A percentile compares a stretch with the other conserved stretches of the same genome.
phyloP scores from a whole-genome alignment of 2,113 vertebrate genomes.

The Amia ocellicauda region DNA sequence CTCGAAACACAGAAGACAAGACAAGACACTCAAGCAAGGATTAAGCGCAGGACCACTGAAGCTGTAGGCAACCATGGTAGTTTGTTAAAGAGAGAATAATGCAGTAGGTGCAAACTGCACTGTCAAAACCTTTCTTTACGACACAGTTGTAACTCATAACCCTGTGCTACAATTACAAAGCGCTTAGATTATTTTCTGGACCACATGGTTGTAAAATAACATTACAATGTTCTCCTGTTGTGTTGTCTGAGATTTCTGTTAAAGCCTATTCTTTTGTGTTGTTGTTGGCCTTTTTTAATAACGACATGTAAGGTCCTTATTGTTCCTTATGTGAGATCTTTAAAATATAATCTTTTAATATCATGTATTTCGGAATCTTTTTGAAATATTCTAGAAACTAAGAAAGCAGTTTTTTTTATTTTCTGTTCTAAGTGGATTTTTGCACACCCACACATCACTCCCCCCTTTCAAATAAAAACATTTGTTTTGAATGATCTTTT shows the following conservation, averaged over 20 bases:
- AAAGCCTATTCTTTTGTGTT: not conserved
- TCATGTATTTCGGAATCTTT: conserved; percentile 4
- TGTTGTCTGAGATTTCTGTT: conserved; percentile 6
- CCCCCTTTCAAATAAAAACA: no score
- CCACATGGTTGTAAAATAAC: not conserved
- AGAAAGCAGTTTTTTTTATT: no score
- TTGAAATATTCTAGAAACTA: conserved; percentile 25
- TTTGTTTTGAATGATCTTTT: no score
- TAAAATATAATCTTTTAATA: not conserved
- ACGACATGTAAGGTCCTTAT: no score
- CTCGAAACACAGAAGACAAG: no score
- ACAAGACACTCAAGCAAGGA: no score
- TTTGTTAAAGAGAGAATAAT: no score
- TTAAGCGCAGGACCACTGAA: no score
- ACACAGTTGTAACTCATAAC: not conserved
- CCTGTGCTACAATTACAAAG: not conserved
- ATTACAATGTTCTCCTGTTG: not conserved
- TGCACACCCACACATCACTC: no score
- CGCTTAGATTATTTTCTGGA: not conserved
- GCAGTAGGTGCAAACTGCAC: no score
- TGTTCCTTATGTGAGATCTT: not conserved
- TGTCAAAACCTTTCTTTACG: not conserved
- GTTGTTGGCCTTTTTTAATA: not conserved
- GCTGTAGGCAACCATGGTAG: no score
- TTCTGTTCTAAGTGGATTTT: no score